phyloP scores from a whole-genome alignment of 2,888 invertebrate genomes.

The Campopleginae sp. region DNA sequence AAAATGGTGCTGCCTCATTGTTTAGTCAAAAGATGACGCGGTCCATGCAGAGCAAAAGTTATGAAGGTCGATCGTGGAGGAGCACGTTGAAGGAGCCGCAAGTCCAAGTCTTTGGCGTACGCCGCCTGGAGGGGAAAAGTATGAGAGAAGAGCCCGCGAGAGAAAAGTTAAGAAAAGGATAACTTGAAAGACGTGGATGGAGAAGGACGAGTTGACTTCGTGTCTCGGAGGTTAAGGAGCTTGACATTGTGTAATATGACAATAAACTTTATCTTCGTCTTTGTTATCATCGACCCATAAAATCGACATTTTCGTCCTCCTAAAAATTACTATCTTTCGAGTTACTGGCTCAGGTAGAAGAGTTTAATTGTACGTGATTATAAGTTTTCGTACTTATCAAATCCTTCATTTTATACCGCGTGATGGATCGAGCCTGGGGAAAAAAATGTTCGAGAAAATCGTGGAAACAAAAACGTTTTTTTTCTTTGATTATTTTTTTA shows the following conservation, averaged over 20 bases:
- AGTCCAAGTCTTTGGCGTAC: constrained; percentile 27
- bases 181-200: constrained; percentile 35
- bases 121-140: constrained; percentile 35
- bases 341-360: neutral
- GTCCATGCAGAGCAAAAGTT: constrained; percentile 46
- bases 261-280: constrained; percentile 11
- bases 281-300: constrained; percentile 31
- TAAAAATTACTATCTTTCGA: constrained; percentile 16
- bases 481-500: too few species aligned
- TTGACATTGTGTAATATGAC: constrained; percentile 43
- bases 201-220: constrained; percentile 43
- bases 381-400: neutral
- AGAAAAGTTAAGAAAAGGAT: constrained; percentile 37
- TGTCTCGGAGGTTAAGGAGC: constrained; percentile 52
- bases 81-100: constrained; percentile 31
- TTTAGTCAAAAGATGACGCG: constrained; percentile 1
- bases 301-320: constrained; percentile 33
- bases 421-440: neutral
- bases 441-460: neutral
- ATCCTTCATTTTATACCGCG: neutral
- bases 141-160: constrained; percentile 12
- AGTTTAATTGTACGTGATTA: neutral
- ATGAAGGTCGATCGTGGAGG: constrained; percentile 57
- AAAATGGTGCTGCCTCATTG: neutral
- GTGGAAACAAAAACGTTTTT: neutral